A percentile compares a stretch with the other conserved stretches of the same genome.
Evolutionary conservation across 2,113 vertebrate genomes (phyloP).

Genomic region (Odontophorus gujanensis): DNA sequence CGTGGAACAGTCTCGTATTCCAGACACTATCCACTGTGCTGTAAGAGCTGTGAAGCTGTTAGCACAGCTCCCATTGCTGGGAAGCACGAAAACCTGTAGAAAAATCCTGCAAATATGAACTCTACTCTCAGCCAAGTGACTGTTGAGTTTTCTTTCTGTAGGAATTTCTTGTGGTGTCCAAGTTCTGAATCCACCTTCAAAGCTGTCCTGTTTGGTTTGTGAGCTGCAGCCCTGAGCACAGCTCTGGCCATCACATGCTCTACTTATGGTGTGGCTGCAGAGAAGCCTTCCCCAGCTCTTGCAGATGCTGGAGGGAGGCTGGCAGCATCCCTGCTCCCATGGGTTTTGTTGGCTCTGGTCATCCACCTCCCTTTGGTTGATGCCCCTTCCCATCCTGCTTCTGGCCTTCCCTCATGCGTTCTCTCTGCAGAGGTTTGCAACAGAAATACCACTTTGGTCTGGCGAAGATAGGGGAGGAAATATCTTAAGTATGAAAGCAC

Average conservation of each 20-base stretch:
- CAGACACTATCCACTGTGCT: accelerated
- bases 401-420: not conserved
- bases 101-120: not conserved
- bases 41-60: accelerated
- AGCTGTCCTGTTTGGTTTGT: not conserved
- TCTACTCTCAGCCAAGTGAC: not conserved
- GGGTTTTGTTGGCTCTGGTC: accelerated
- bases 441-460: not conserved
- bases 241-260: not conserved
- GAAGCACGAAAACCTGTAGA: not conserved
- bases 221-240: not conserved
- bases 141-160: slow-evolving; percentile 35
- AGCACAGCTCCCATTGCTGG: not conserved
- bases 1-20: not conserved
- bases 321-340: not conserved
- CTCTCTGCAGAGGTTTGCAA: not conserved
- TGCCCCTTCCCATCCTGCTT: not conserved
- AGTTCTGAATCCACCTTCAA: not conserved
- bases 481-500: not conserved
- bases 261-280: not conserved
- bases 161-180: not conserved
- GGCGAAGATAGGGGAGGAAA: slow-evolving; percentile 23
- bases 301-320: not conserved
- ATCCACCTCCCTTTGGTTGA: accelerated
- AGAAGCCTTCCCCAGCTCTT: not conserved